Evolutionary conservation across 2,797 vertebrate genomes (phyloP).

Genomic region (Gymnothorax javanicus): DNA sequence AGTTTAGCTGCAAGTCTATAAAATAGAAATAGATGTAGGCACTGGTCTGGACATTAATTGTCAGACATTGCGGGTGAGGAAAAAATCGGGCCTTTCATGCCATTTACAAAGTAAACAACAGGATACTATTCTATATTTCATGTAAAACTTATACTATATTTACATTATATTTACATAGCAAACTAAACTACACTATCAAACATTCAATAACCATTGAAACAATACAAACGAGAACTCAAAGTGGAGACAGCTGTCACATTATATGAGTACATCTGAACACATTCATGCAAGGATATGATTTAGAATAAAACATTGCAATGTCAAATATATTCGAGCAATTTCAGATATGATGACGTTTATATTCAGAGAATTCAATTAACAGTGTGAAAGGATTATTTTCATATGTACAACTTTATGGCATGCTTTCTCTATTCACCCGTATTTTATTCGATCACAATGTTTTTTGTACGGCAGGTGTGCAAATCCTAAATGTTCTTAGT

Average conservation of each 20-base stretch:
- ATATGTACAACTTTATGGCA: neutral
- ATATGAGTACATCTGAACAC: neutral
- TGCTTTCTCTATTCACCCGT: neutral
- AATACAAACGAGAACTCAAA: neutral
- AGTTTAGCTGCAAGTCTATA: too few relatives aligned
- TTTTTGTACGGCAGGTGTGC: neutral
- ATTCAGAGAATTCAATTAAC: neutral
- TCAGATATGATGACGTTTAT: neutral
- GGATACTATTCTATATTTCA: neutral
- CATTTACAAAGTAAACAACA: neutral
- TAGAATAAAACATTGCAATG: neutral
- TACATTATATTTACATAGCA: neutral
- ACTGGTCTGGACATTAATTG: too few relatives aligned
- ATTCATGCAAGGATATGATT: neutral
- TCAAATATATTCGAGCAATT: neutral
- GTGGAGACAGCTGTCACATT: neutral
- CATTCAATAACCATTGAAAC: neutral
- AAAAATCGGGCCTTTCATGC: neutral
- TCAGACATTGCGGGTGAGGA: too few relatives aligned
- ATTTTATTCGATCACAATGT: neutral
- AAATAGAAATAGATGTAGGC: too few relatives aligned
- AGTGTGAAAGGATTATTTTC: neutral
- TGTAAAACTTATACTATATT: neutral
- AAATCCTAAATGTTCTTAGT: neutral
- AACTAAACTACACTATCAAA: conserved; percentile 6